Evolutionary conservation across 2,888 invertebrate species (phyloP).

Genomic region (Drosophila leonis): DNA sequence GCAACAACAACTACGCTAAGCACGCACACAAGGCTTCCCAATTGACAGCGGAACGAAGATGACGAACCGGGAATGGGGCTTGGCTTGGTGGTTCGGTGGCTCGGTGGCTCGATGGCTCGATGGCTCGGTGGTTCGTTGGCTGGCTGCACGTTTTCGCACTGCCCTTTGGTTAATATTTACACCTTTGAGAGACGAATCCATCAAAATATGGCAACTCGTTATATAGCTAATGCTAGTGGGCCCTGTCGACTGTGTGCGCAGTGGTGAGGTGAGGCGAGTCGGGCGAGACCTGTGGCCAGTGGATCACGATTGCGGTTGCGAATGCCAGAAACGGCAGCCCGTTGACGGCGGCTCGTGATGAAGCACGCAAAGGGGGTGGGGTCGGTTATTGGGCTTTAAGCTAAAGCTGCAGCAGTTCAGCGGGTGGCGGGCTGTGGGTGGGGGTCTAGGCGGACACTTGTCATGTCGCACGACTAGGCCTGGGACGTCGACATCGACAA

Average conservation of each 20-base stretch:
- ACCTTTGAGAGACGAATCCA: conserved; percentile 74
- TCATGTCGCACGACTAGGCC: conserved; percentile 60
- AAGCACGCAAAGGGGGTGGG: conserved; percentile 41
- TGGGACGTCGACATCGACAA: conserved; percentile 30
- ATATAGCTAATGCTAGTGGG: conserved; percentile 47
- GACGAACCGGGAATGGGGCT: conserved; percentile 15
- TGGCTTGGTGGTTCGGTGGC: conserved; percentile 16
- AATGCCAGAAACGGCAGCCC: conserved; percentile 36
- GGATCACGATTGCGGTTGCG: conserved; percentile 53
- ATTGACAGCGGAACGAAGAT: conserved; percentile 33
- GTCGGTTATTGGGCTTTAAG: conserved; percentile 33
- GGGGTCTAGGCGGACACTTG: conserved; percentile 65
- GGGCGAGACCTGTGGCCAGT: conserved; percentile 25
- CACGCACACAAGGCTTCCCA: conserved; percentile 46
- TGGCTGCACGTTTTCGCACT: conserved; percentile 70
- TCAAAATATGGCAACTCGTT: conserved; percentile 72
- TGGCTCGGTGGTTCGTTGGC: conserved; percentile 22
- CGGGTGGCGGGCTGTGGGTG: conserved; percentile 29
- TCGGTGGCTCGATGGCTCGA: background rate
- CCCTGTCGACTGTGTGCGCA: conserved; percentile 5
- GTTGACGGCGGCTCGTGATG: conserved; percentile 42
- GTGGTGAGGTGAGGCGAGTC: background rate
- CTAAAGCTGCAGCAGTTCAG: conserved; percentile 11
- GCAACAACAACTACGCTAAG: conserved; percentile 28
- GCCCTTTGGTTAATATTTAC: conserved; percentile 72